phyloP scores from a whole-genome alignment of 2,888 invertebrate species.

The Apotomis turbidana region DNA sequence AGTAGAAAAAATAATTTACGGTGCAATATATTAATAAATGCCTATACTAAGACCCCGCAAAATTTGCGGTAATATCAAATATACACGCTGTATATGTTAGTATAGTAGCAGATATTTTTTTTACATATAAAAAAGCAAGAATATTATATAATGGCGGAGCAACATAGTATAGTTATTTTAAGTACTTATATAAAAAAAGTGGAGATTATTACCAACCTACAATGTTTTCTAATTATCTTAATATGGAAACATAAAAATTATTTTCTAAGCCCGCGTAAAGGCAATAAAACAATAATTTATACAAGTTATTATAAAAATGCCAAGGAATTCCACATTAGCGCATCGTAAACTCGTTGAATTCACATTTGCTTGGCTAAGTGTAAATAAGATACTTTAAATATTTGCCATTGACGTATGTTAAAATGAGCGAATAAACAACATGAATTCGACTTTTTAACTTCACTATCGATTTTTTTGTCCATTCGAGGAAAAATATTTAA shows the following conservation, averaged over 20 bases:
- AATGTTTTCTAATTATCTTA: no score
- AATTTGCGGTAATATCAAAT: no score
- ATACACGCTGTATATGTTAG: no score
- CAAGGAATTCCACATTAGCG: conserved; percentile 17
- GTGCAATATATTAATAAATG: no score
- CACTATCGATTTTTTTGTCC: conserved; percentile 9
- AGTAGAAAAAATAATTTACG: no score
- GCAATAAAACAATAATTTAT: conserved; percentile 2
- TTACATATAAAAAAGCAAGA: no score
- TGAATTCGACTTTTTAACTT: conserved; percentile 4
- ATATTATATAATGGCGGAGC: no score
- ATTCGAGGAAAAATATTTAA: conserved; percentile 7
- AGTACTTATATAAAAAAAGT: no score
- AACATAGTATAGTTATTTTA: no score
- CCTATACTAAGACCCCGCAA: no score
- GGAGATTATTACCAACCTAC: no score
- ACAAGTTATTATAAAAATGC: conserved; percentile 15
- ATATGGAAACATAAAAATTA: not conserved
- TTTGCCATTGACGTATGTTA: conserved; percentile 28
- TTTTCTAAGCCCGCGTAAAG: not conserved
- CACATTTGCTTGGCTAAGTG: conserved; percentile 13
- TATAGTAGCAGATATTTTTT: no score
- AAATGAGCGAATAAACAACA: conserved; percentile 23
- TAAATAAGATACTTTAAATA: conserved; percentile 33
- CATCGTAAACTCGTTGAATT: conserved; percentile 27